phyloP scores from a whole-genome alignment of 2,888 invertebrate species.

The Drosophila subsilvestris region DNA sequence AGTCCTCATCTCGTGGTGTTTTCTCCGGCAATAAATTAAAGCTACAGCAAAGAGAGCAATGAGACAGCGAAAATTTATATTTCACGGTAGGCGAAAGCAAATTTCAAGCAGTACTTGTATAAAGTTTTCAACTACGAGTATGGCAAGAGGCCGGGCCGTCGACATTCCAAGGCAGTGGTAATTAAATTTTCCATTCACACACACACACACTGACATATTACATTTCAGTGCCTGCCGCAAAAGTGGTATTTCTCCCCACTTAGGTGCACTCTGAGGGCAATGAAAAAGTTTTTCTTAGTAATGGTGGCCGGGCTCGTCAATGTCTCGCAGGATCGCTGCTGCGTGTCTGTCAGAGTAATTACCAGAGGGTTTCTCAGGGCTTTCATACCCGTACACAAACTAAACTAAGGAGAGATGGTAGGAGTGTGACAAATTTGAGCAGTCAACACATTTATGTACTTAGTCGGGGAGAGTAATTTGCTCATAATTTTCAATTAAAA shows the following conservation, averaged over 20 bases:
- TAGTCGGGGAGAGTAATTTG: too few species aligned
- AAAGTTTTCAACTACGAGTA: background rate
- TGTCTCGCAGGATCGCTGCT: constrained; percentile 14
- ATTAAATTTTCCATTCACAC: constrained; percentile 38
- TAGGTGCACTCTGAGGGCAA: constrained; percentile 39
- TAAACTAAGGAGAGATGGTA: background rate
- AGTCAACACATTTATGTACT: too few species aligned
- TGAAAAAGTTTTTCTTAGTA: constrained; percentile 42
- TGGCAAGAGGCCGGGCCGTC: background rate
- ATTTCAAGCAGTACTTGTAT: background rate
- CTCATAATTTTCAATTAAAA: constrained; percentile 45
- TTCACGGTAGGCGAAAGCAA: too few species aligned
- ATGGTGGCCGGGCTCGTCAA: constrained; percentile 26
- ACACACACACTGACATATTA: too few species aligned
- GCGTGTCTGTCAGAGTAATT: constrained; percentile 24
- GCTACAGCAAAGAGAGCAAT: too few species aligned
- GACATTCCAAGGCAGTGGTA: too few species aligned
- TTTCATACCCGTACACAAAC: background rate
- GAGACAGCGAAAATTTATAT: too few species aligned
- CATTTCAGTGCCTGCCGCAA: constrained; percentile 37
- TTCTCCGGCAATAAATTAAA: too few species aligned
- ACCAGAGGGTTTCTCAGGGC: constrained; percentile 4
- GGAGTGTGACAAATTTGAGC: constrained; percentile 16
- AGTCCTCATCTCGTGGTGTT: too few species aligned
- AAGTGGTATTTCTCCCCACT: constrained; percentile 31